Conservation (phyloP, 2,797 vertebrate genomes). For the Lateolabrax maculatus region DNA sequence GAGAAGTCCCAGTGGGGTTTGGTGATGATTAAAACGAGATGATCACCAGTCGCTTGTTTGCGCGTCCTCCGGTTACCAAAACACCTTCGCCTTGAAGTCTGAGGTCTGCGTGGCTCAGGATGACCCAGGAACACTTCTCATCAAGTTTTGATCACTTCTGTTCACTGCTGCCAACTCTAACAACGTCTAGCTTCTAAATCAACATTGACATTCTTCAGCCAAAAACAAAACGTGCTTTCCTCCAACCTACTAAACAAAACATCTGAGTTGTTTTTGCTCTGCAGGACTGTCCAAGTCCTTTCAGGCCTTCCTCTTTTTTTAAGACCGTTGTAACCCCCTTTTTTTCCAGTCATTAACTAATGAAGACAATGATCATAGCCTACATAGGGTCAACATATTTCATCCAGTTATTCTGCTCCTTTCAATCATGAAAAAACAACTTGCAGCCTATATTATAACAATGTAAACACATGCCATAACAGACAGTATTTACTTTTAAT, state of each 20-base stretch:
- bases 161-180: neutral
- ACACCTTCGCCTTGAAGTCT: neutral
- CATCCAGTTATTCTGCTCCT: neutral
- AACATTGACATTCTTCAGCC: neutral
- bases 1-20: neutral
- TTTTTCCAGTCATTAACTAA: neutral
- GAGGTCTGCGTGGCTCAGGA: neutral
- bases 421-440: neutral
- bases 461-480: neutral
- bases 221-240: neutral
- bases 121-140: neutral
- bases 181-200: neutral
- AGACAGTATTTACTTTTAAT: neutral
- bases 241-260: neutral
- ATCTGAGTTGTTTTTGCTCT: neutral
- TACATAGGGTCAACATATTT: neutral
- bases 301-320: neutral
- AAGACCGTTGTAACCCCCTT: neutral
- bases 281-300: neutral
- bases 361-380: too few relatives aligned
- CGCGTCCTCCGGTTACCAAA: constrained; percentile 1
- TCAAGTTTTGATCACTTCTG: neutral
- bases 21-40: constrained; percentile 1
- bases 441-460: neutral
- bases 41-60: neutral